Evolutionary conservation across 2,888 invertebrate genomes (phyloP).

Genomic region (Leptopilina myrica): DNA sequence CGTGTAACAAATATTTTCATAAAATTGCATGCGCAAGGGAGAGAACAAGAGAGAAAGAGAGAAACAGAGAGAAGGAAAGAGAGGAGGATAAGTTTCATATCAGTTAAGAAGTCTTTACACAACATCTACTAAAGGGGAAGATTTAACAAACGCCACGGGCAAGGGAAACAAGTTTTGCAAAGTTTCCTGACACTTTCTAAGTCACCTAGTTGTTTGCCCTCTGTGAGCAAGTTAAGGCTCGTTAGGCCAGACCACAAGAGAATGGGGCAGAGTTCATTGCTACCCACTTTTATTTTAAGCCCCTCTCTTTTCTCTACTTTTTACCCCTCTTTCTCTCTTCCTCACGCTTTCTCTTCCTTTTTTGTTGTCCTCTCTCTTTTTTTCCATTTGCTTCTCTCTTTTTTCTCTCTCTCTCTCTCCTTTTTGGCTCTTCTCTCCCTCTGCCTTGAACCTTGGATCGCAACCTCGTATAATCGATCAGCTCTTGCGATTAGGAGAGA

Average conservation of each 20-base stretch:
- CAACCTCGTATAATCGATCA: conserved; percentile 57
- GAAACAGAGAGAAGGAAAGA: background rate
- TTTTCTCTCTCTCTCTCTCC: background rate
- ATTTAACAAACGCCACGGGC: conserved; percentile 18
- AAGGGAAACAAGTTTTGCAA: conserved; percentile 22
- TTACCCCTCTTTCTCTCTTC: background rate
- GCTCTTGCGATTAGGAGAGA: conserved; percentile 56
- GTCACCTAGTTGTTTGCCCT: conserved; percentile 25
- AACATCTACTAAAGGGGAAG: conserved; percentile 8
- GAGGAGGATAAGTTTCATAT: conserved; percentile 4
- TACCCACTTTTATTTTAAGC: conserved; percentile 12
- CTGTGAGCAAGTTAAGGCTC: conserved; percentile 16
- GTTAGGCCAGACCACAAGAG: background rate
- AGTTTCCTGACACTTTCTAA: conserved; percentile 33
- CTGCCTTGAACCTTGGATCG: conserved; percentile 42
- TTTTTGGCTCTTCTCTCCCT: background rate
- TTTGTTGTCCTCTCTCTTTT: background rate
- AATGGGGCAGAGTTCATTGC: conserved; percentile 29
- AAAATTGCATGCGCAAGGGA: no score
- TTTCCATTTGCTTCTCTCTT: background rate
- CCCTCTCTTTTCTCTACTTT: background rate
- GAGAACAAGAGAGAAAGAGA: background rate
- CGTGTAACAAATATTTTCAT: no score
- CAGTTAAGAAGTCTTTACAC: conserved; percentile 26
- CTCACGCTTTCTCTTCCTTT: background rate